Conservation (phyloP, 2,888 invertebrate genomes). For the Cheilosia variabilis region DNA sequence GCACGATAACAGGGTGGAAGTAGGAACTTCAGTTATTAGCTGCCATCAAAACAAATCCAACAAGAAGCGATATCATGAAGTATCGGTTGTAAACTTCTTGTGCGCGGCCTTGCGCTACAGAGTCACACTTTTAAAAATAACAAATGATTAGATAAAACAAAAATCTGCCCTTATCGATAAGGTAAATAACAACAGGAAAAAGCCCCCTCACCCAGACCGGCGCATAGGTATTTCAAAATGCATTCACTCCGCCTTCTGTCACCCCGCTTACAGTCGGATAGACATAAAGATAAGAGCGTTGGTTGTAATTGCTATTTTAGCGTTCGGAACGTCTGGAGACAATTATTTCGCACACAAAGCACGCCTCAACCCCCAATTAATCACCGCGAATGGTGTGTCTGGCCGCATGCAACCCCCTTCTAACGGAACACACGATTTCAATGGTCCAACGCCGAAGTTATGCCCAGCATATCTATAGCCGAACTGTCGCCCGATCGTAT, state of each 20-base stretch:
- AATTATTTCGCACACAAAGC: slow-evolving; percentile 6
- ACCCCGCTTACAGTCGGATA: background rate
- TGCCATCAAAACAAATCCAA: too few species aligned
- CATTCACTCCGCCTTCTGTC: background rate
- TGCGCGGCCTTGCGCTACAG: background rate
- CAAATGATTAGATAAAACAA: slow-evolving; percentile 6
- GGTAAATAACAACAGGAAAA: background rate
- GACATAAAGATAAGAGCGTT: background rate
- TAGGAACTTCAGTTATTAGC: too few species aligned
- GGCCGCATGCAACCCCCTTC: background rate
- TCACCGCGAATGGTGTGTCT: background rate
- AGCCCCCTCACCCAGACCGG: background rate
- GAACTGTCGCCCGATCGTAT: background rate
- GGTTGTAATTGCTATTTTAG: background rate
- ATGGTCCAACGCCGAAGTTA: background rate
- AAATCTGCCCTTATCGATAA: background rate
- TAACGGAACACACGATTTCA: background rate
- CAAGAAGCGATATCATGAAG: background rate
- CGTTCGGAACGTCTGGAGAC: background rate
- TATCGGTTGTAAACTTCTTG: background rate
- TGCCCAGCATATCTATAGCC: background rate
- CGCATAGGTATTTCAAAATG: background rate
- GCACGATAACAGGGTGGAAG: too few species aligned
- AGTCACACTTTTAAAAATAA: background rate
- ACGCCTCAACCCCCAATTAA: slow-evolving; percentile 12